Evolutionary conservation across 2,113 vertebrate genomes (phyloP).

Genomic region (Diadophis punctatus): DNA sequence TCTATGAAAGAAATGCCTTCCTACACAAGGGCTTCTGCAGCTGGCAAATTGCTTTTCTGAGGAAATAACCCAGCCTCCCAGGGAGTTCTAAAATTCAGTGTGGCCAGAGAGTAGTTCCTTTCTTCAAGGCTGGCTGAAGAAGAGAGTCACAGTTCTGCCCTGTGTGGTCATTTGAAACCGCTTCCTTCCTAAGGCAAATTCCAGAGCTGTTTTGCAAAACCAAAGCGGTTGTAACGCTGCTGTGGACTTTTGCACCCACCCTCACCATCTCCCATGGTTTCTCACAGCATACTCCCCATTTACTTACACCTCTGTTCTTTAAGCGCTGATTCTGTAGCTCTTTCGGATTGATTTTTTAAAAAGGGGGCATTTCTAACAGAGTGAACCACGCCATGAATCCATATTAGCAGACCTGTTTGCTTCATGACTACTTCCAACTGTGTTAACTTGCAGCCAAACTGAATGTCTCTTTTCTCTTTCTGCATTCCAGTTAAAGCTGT

Average conservation of each 20-base stretch:
- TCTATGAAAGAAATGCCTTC: not conserved
- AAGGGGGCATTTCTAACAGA: not conserved
- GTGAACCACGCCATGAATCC: not conserved
- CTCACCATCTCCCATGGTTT: not conserved
- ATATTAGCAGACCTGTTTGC: not conserved
- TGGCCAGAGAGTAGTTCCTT: not conserved
- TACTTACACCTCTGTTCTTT: not conserved
- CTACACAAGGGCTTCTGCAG: not conserved
- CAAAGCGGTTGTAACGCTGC: not conserved
- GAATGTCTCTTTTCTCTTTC: not conserved
- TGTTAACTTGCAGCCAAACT: not conserved
- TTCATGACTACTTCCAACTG: too few species aligned
- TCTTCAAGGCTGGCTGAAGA: not conserved
- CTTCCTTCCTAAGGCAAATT: not conserved
- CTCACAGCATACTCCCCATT: not conserved
- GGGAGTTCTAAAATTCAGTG: not conserved
- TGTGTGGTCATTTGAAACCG: not conserved
- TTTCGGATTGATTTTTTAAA: not conserved
- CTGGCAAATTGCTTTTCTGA: not conserved
- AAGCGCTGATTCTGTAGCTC: not conserved
- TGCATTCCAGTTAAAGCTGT: constrained; percentile 85
- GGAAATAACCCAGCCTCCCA: not conserved
- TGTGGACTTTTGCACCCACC: not conserved
- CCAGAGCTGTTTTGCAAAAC: not conserved
- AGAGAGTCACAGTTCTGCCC: not conserved